A percentile compares a stretch with the other conserved stretches of the same genome.
phyloP scores from a whole-genome alignment of 1,140 invertebrate species.

The Goniozus legneri region DNA sequence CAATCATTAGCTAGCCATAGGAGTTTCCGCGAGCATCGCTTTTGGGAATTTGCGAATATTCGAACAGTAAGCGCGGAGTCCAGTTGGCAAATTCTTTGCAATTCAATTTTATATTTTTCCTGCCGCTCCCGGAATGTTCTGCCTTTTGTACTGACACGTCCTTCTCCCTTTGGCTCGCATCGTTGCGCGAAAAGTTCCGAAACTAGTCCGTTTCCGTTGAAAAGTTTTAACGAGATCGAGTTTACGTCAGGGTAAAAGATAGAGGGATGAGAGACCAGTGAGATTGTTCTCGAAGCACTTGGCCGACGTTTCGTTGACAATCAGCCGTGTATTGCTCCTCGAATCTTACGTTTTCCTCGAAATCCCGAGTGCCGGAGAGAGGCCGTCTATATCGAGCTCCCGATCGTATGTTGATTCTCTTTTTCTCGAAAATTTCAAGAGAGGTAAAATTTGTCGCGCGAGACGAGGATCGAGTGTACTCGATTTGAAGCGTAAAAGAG shows the following conservation, averaged over 20 bases:
- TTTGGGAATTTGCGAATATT: too few species aligned
- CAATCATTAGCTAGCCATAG: too few species aligned
- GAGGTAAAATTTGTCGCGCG: not conserved
- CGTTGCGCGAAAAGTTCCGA: slow-evolving; percentile 19
- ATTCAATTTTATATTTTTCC: too few species aligned
- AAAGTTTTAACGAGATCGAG: slow-evolving; percentile 35
- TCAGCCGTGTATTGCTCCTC: slow-evolving; percentile 18
- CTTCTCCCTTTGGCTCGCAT: slow-evolving; percentile 13
- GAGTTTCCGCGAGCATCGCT: too few species aligned
- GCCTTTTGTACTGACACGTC: slow-evolving; percentile 4
- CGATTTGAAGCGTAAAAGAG: slow-evolving; percentile 8
- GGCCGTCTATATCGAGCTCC: slow-evolving; percentile 5
- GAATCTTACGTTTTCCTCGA: slow-evolving; percentile 8
- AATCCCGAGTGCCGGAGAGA: slow-evolving; percentile 9
- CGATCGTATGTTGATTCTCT: not conserved
- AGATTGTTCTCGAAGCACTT: slow-evolving; percentile 19
- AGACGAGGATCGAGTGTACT: slow-evolving; percentile 14
- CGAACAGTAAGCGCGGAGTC: too few species aligned
- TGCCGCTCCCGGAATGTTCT: too few species aligned
- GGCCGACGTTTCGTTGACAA: slow-evolving; percentile 25
- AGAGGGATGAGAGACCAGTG: slow-evolving; percentile 8
- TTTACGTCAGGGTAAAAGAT: slow-evolving; percentile 16
- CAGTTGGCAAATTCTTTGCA: too few species aligned
- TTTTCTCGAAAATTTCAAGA: not conserved
- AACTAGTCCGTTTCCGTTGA: slow-evolving; percentile 23